phyloP scores from a whole-genome alignment of 2,888 invertebrate genomes.

The Venusia cambrica region DNA sequence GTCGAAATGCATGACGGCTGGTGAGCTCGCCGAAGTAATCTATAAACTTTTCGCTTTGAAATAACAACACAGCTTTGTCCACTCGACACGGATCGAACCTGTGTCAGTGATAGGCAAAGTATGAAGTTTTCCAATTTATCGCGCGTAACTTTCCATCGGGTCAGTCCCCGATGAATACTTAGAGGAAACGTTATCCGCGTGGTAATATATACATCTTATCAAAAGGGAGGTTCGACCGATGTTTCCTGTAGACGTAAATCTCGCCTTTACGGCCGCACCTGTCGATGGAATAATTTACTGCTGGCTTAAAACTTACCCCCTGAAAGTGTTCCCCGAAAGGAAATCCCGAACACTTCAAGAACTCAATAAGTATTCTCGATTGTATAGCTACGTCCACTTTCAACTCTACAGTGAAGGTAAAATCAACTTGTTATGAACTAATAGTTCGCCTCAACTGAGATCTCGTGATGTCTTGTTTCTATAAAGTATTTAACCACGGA shows the following conservation, averaged over 20 bases:
- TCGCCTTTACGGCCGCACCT: constrained; percentile 79
- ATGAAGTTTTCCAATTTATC: constrained; percentile 61
- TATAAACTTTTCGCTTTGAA: constrained; percentile 45
- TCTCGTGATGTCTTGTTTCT: no score
- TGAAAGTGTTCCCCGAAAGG: no score
- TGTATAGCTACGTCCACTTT: constrained; percentile 44
- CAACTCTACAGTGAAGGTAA: constrained; percentile 50
- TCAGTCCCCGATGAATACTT: constrained; percentile 67
- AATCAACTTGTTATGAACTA: no score
- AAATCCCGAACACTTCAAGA: constrained; percentile 79
- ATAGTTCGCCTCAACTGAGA: no score
- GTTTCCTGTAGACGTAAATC: constrained; percentile 74
- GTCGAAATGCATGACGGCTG: constrained; percentile 46
- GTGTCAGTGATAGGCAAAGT: constrained; percentile 43
- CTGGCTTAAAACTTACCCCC: constrained; percentile 76
- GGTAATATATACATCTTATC: constrained; percentile 78
- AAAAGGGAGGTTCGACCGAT: constrained; percentile 62
- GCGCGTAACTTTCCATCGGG: constrained; percentile 52
- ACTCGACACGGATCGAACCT: constrained; percentile 30
- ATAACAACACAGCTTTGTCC: constrained; percentile 38
- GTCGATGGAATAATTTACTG: constrained; percentile 80
- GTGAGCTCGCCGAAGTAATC: constrained; percentile 48
- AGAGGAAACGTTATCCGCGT: constrained; percentile 61
- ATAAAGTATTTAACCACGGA: no score
- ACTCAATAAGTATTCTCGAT: constrained; percentile 75